These are phyloP conservation scores for Xylocopa sonorina DNA, from an alignment of 1,140 invertebrate species.

Conservation along the genomic window DNA sequence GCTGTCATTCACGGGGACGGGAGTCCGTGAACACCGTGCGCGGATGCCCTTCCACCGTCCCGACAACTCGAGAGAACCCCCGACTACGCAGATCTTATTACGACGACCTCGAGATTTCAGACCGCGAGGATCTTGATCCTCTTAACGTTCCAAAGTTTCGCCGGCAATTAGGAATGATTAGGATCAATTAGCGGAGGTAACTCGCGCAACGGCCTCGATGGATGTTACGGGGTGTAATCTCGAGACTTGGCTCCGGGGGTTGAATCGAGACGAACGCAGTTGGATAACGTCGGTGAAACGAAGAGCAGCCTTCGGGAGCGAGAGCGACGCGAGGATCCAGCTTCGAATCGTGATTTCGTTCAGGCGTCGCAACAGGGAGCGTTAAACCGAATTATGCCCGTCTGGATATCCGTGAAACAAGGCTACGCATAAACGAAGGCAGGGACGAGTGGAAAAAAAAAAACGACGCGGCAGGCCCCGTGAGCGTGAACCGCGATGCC, in stretches of 20 bases:
- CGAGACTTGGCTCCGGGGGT: neutral
- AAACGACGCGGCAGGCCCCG: neutral
- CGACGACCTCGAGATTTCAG: conserved; percentile 29
- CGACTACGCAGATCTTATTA: conserved; percentile 37
- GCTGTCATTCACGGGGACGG: conserved; percentile 40
- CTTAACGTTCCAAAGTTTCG: conserved; percentile 43
- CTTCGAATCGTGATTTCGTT: too few species aligned
- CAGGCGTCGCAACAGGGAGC: too few species aligned
- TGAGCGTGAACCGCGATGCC: conserved; percentile 4
- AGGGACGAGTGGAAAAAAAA: neutral
- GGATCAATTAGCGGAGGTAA: conserved; percentile 43
- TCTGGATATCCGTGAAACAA: too few species aligned
- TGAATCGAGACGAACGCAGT: neutral
- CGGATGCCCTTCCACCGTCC: neutral
- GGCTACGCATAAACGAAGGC: too few species aligned
- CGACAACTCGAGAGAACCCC: neutral
- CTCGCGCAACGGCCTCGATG: neutral
- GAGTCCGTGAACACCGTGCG: conserved; percentile 1
- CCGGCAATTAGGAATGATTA: conserved; percentile 54
- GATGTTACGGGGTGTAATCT: neutral
- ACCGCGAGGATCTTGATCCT: conserved; percentile 37
- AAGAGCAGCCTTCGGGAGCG: too few species aligned
- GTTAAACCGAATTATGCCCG: too few species aligned
- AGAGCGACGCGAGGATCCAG: too few species aligned
- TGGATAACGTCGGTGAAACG: too few species aligned